phyloP scores from a whole-genome alignment of 2,888 invertebrate species.

The Tenthredo mesomela region DNA sequence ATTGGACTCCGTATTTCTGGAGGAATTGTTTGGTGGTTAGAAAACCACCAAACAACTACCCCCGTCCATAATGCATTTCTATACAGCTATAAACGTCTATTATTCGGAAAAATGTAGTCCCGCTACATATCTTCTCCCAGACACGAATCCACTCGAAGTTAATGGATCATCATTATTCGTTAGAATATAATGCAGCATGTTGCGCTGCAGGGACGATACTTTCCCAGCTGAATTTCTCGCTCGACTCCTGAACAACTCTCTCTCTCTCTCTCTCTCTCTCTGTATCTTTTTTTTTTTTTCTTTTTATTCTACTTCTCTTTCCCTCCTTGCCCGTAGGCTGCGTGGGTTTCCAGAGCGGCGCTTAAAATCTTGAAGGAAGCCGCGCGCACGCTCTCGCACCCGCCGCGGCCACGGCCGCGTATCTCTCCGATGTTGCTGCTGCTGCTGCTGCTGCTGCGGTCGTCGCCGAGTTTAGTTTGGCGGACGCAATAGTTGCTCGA shows the following conservation, averaged over 20 bases:
- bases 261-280: background rate
- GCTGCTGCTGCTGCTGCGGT: background rate
- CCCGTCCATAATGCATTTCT: background rate
- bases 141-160: conserved; percentile 27
- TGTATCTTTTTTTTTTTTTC: background rate
- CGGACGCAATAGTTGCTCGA: conserved; percentile 44
- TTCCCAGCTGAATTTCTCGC: conserved; percentile 32
- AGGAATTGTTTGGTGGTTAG: background rate
- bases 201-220: conserved; percentile 11
- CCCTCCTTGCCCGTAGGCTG: conserved; percentile 24
- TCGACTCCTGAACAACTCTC: conserved; percentile 9
- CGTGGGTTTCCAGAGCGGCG: conserved; percentile 50
- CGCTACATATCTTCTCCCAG: background rate
- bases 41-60: background rate
- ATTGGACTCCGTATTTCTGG: no score
- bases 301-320: background rate
- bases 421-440: background rate
- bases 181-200: conserved; percentile 1
- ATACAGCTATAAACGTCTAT: background rate
- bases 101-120: background rate
- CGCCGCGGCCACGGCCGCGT: background rate
- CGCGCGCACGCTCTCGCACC: conserved; percentile 15
- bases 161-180: conserved; percentile 15
- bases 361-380: conserved; percentile 44
- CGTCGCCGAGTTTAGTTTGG: conserved; percentile 44